These are phyloP conservation scores for Leucoraja erinaceus DNA, from an alignment of 2,113 vertebrate genomes.

Conservation along the genomic window DNA sequence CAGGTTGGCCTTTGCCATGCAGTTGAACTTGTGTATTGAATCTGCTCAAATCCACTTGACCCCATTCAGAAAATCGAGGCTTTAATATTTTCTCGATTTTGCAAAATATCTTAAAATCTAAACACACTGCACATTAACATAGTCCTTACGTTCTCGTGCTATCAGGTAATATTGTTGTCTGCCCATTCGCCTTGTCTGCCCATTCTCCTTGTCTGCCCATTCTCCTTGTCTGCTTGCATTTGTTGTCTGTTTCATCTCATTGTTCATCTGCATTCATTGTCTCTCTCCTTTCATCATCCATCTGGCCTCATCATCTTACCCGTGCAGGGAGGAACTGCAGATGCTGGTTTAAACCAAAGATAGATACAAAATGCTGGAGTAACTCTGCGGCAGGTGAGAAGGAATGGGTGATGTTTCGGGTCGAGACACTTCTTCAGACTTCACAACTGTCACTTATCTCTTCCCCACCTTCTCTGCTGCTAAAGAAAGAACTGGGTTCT, in stretches of 20 bases:
- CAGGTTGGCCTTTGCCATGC: not conserved
- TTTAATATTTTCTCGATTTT: constrained; percentile 6
- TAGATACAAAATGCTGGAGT: too few species aligned
- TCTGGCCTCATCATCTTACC: not conserved
- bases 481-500: too few species aligned
- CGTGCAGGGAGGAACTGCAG: too few species aligned
- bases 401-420: too few species aligned
- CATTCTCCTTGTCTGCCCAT: not conserved
- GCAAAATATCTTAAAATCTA: not conserved
- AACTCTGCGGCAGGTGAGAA: too few species aligned
- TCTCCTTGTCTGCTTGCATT: not conserved
- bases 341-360: too few species aligned
- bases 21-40: not conserved
- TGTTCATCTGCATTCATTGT: constrained; percentile 13
- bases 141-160: not conserved
- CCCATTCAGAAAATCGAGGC: not conserved
- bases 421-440: too few species aligned
- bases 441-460: too few species aligned
- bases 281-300: constrained; percentile 14
- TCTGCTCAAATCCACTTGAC: not conserved
- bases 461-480: too few species aligned
- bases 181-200: not conserved
- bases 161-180: not conserved
- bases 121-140: not conserved
- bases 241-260: not conserved